Evolutionary conservation across 2,888 invertebrate species (phyloP), one percentile per base, ranked within the genome.

Genomic region (Neuroscelio doddi): DNA sequence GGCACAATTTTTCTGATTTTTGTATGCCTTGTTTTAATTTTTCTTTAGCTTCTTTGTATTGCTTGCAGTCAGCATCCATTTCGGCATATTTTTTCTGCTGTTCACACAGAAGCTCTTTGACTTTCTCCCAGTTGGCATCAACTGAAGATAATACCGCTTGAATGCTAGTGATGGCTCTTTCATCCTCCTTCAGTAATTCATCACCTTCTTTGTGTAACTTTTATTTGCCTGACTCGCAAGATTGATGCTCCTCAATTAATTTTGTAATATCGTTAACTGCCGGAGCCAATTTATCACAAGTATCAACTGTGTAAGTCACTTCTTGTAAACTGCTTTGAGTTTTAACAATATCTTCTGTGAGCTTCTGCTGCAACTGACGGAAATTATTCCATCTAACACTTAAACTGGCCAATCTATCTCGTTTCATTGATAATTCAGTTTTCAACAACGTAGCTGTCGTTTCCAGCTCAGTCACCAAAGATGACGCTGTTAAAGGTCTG

Each of bases 91-190:
- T 92, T 70, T 91, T 89, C 74, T 91, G 91, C 53, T 92, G 90
- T 59, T 93, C 92, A 51, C 89, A 88, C 15, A 95, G 89, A 49
- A 90, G 87, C 69, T 93, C 91, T 47, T 91, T 91, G 0, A 93
- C 86, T 82, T 91, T 91, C 79, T 94, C 94, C 90, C 93, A 95
- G 69, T 91, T 91, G 52, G 91, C 89, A 76, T 95, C 95, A 34
- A 93, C 89, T 0, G 92, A 89, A 0, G 93, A 87, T 0, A 96
- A 84, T 41, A 91, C 90, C 72, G 92, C 92, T 83, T 96, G 95
- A 61, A 95, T 91, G 0, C 90, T 89, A 0, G 92, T 90, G 84
- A 93, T 91, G 71, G 93, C 93, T 47, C 90, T 89, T 76, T 93
- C 91, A 85, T 96, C 92, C 85, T 93, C 91, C 78, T 92, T 90